Conservation (phyloP, 2,113 vertebrate species). For the Thalassoma bifasciatum region DNA sequence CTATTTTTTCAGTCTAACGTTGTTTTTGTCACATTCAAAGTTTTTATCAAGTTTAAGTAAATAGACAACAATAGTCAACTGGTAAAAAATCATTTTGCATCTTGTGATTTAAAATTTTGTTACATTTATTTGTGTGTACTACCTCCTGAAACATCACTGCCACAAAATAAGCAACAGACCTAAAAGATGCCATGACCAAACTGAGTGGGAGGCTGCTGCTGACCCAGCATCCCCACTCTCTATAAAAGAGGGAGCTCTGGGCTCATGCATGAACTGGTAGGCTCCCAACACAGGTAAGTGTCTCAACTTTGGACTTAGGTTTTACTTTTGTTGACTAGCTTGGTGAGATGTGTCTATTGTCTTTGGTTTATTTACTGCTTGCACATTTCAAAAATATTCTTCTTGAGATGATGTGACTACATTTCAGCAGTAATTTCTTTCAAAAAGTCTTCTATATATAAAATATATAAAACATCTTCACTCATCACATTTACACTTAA, state of each 20-base stretch:
- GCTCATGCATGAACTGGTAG: constrained; percentile 31
- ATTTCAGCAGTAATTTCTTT: too few relatives aligned
- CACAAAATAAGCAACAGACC: constrained; percentile 37
- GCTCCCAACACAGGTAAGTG: constrained; percentile 53
- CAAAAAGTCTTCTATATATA: too few relatives aligned
- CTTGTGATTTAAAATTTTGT: not conserved
- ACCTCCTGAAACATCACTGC: not conserved
- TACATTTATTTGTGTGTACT: not conserved
- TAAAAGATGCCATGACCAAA: constrained; percentile 44
- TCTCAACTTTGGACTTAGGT: not conserved
- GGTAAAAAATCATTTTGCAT: too few relatives aligned
- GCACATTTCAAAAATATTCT: too few relatives aligned
- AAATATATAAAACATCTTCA: too few relatives aligned
- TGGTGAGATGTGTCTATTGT: not conserved
- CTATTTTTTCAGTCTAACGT: too few relatives aligned
- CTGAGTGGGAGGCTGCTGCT: constrained; percentile 33
- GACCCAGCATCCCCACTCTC: constrained; percentile 41
- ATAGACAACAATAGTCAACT: too few relatives aligned
- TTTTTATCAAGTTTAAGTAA: too few relatives aligned
- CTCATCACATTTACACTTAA: too few relatives aligned
- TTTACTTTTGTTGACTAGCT: not conserved
- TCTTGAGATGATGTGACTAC: too few relatives aligned
- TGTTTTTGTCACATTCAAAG: too few relatives aligned
- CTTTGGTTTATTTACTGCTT: not conserved
- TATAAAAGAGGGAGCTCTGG: constrained; percentile 49